phyloP scores from a whole-genome alignment of 2,888 invertebrate genomes.

The Copidosoma aretas region DNA sequence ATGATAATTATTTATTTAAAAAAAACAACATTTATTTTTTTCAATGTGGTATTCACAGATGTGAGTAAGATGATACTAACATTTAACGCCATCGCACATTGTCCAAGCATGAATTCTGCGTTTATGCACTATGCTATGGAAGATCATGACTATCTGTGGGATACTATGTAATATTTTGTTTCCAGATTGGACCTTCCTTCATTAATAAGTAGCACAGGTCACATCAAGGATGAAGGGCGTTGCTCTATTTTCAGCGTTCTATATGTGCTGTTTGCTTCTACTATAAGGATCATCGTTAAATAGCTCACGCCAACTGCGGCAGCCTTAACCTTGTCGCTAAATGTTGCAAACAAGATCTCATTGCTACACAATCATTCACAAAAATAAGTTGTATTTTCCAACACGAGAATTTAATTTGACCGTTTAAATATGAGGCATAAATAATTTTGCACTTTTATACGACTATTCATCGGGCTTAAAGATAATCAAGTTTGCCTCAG shows the following conservation, averaged over 20 bases:
- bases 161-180: constrained; percentile 90
- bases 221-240: constrained; percentile 73
- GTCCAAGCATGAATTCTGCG: constrained; percentile 88
- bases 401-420: background rate
- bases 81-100: constrained; percentile 90
- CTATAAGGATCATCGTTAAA: constrained; percentile 63
- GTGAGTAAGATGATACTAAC: constrained; percentile 90
- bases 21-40: constrained; percentile 21
- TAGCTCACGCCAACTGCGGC: constrained; percentile 59
- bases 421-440: background rate
- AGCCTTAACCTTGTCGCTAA: constrained; percentile 60
- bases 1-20: background rate
- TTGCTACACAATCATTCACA: constrained; percentile 63
- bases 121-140: constrained; percentile 91
- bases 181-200: constrained; percentile 70
- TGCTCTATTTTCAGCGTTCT: constrained; percentile 81
- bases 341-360: constrained; percentile 62
- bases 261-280: constrained; percentile 71
- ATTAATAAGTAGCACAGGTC: constrained; percentile 44
- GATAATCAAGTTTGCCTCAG: constrained; percentile 78
- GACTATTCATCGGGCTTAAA: constrained; percentile 84
- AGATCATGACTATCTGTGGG: constrained; percentile 91
- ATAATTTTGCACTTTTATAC: constrained; percentile 70
- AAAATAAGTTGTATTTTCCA: too few relatives aligned
- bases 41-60: constrained; percentile 64